Base-by-base conservation (phyloP, 2,888 invertebrate species). In the Drosophila dives region DNA sequence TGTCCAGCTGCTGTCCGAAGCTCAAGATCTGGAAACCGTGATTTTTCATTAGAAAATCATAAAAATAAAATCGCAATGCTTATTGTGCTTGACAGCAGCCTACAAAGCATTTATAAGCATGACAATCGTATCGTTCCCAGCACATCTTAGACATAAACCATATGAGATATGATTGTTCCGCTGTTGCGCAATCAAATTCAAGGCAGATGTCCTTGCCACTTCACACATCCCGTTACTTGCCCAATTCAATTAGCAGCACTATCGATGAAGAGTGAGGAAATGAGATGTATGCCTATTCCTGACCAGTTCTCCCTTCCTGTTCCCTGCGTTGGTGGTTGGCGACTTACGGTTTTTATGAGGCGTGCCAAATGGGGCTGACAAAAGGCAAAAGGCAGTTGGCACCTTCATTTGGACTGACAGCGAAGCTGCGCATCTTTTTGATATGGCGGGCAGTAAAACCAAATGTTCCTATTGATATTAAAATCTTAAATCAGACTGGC, bases 1-100 rank as follows among this genome's bases (percentile, higher is more conserved):
- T 82, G 69, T 86, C 80, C 88, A 85, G 85, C 75, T 85, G 88
- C 69, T 65, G 63, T 32, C 56, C 72, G 74, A 80, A 77, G 66
- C 72, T 81, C 67, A 51, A 79, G 78, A 87, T 83, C 75, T 72
- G 59, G 29, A 36, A 67, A 0, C 49, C 70, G 51, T 59, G 76
- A 81, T 81, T 90, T 89, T 86, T 84, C 75, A 81, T 81, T 82
- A 78, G 83, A 89, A 90, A 89, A 80, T 72, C 90, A 88, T 88
- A 88, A 84, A 78, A 89, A 76, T 81, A 49, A 80, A 79, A 83
- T 85, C 78, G 81, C 79, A 87, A 89, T 70, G 64, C 72, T 81
- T 77, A 87, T 90, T 82, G 87, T 91, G 90, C 83, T 83, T 90
- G 83, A 91, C 91, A 83, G 85, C 91, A 83, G 85, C 74, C 75